Base-by-base conservation (phyloP, 1,140 invertebrate genomes). In the Drosophila hydei region DNA sequence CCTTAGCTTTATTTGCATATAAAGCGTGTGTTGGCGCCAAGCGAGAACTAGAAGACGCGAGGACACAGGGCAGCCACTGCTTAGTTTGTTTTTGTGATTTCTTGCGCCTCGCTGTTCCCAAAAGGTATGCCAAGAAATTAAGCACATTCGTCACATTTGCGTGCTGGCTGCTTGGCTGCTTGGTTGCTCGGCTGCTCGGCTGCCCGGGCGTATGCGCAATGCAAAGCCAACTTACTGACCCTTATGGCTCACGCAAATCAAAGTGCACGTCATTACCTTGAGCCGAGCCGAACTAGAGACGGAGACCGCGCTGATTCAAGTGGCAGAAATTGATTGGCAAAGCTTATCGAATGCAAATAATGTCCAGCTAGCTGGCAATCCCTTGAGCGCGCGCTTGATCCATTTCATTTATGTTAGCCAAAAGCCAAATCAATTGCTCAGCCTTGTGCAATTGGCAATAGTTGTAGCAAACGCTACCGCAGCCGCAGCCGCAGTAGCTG, bases 251-350 rank as follows among this genome's bases (percentile, higher is more conserved):
- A 88, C 81, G 83, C 71, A 81, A 74, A 63, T 62, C 76, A 81
- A 85, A 87, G 62, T 85, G 83, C 78, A 88, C 68, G 83, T 88
- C 84, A 88, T 88, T 88, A 88, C 83, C 84, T 88, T 88, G 83
- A 88, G 38, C 12, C 30, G 6, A 33, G 3, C 6, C 30, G n/a
- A n/a, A 33, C 30, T 8, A 33, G 30, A 47, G 18, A 7, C 19
- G 12, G 21, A 47, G 19, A 1, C 6, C 5, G n/a, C 16, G 42
- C 8, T 21, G 40, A 58, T n/a, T 70, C 25, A 12, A 71, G 72
- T 58, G 36, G 58, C 59, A 50, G 59, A 56, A 67, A 72, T 61
- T 60, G 63, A 72, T 55, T 72, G 70, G 23, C 19, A 40, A 16
- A 50, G 55, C 63, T 71, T 71, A 64, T 64, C 36, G 45, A 51